Evolutionary conservation across 1,140 invertebrate genomes (phyloP).

Genomic region (Hyles euphorbiae): DNA sequence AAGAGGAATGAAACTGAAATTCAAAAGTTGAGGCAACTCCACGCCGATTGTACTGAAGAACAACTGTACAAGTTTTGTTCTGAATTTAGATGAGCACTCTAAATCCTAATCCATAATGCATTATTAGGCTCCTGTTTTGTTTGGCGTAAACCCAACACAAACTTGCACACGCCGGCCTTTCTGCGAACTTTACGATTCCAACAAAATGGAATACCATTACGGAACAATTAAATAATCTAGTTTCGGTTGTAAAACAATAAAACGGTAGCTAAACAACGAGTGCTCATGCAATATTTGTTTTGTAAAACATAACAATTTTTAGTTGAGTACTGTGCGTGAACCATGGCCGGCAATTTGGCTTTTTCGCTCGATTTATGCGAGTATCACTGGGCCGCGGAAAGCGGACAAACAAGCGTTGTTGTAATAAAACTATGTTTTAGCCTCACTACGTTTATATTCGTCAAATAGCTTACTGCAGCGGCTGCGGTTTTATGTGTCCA

Average conservation of each 20-base stretch:
- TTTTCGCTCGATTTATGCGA: conserved; percentile 69
- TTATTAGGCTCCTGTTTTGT: conserved; percentile 20
- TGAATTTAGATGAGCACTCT: conserved; percentile 23
- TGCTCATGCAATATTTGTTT: conserved; percentile 60
- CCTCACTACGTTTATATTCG: conserved; percentile 61
- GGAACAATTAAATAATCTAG: conserved; percentile 29
- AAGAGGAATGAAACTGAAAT: conserved; percentile 34
- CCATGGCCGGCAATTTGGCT: conserved; percentile 65
- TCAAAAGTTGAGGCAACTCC: conserved; percentile 13
- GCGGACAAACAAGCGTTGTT: conserved; percentile 61
- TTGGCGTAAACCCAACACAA: conserved; percentile 22
- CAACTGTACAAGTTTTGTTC: conserved; percentile 11
- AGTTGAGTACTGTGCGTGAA: conserved; percentile 53
- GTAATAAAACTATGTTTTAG: conserved; percentile 60
- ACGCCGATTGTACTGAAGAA: conserved; percentile 9
- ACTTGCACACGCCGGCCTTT: conserved; percentile 18
- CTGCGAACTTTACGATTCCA: conserved; percentile 9
- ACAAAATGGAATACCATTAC: conserved; percentile 15
- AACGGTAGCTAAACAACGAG: conserved; percentile 46
- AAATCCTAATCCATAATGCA: conserved; percentile 27
- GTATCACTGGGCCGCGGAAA: conserved; percentile 58
- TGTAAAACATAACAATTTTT: conserved; percentile 62
- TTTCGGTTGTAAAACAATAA: conserved; percentile 46
- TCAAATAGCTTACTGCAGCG: conserved; percentile 24
- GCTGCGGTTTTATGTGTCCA: not conserved